Evolutionary conservation across 2,113 vertebrate genomes (phyloP).

Genomic region (Bambusicola thoracicus): DNA sequence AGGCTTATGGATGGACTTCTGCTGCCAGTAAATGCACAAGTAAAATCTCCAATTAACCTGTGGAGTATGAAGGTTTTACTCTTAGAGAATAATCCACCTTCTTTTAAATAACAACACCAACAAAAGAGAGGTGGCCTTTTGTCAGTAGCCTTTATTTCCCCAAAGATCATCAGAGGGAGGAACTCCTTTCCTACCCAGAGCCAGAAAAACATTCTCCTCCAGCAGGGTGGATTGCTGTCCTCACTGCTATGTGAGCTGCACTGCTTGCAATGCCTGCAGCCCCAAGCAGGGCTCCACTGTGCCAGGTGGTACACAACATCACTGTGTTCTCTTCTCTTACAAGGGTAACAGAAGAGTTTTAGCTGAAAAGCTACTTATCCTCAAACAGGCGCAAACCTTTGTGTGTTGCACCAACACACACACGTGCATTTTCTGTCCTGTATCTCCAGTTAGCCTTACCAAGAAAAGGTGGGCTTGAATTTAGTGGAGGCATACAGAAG

Average conservation of each 20-base stretch:
- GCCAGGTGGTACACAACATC: neutral
- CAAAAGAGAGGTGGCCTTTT: neutral
- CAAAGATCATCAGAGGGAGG: neutral
- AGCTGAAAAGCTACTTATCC: neutral
- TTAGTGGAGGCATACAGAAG: neutral
- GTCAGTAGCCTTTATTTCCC: neutral
- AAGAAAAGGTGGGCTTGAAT: neutral
- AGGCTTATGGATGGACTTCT: rapidly evolving
- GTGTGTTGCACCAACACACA: neutral
- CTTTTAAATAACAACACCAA: neutral
- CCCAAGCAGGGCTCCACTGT: neutral
- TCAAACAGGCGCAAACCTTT: rapidly evolving
- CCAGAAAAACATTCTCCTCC: neutral
- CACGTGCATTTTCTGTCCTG: neutral
- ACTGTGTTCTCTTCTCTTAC: neutral
- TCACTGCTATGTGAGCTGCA: rapidly evolving
- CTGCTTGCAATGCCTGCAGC: too few relatives aligned
- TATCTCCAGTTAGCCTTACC: neutral
- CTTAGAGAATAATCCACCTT: neutral
- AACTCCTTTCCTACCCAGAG: neutral
- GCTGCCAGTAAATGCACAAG: neutral
- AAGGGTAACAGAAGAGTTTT: neutral
- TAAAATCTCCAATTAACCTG: neutral
- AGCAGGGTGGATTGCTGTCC: too few relatives aligned
- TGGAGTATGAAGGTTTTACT: neutral